Conservation (phyloP, 92 coral and sea anemone species). For the Pocillopora meandrina region DNA sequence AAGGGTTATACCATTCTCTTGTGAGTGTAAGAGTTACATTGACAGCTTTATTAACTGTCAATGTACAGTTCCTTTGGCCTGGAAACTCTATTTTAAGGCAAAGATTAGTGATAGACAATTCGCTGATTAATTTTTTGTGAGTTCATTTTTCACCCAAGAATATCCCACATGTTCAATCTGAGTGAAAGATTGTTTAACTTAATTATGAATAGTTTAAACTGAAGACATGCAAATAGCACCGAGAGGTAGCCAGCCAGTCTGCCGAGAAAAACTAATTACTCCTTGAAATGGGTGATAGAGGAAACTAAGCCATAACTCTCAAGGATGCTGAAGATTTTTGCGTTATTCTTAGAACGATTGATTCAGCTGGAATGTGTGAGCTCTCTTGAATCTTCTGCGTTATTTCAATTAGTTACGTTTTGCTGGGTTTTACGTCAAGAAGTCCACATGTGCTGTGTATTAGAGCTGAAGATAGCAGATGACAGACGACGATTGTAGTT, state of each 20-base stretch:
- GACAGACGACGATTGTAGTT: not conserved
- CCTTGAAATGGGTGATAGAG: constrained; percentile 10
- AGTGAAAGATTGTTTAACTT: not conserved
- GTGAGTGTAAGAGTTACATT: too few species aligned
- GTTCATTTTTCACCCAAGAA: too few species aligned
- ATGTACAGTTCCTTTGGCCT: too few species aligned
- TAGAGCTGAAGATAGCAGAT: not conserved
- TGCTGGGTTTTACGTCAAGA: not conserved
- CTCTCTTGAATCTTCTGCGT: not conserved
- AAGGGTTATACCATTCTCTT: too few species aligned
- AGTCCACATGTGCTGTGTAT: not conserved
- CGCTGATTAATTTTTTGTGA: too few species aligned
- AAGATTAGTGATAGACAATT: too few species aligned
- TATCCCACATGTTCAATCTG: too few species aligned
- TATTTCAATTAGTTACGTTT: constrained; percentile 2
- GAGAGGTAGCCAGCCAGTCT: constrained; percentile 27
- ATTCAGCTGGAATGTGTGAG: not conserved
- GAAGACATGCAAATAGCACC: not conserved
- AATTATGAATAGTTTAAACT: not conserved
- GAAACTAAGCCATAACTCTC: not conserved
- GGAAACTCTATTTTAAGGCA: too few species aligned
- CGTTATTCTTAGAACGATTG: constrained; percentile 19
- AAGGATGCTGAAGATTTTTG: constrained; percentile 4
- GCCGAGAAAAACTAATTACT: not conserved
- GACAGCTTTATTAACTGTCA: too few species aligned